Base-by-base conservation (phyloP, 2,113 vertebrate species). In the Panthera leo region DNA sequence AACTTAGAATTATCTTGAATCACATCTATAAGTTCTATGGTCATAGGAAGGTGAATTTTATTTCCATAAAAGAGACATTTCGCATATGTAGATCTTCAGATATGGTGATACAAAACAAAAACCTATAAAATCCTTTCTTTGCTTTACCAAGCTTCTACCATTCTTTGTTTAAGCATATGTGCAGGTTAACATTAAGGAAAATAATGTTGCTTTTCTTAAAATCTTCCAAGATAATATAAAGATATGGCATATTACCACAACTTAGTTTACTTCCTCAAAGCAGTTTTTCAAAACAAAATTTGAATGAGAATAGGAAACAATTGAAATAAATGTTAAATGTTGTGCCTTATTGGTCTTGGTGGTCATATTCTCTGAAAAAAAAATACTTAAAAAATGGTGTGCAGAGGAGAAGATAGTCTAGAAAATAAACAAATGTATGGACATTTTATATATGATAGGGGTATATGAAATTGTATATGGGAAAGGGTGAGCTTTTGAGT, bases 11-110 rank as follows among this genome's bases (percentile, higher is more conserved):
- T 73, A 67, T 70, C 65, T 67, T 70, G 79, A 97, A 92, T 87
- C 89, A 95, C 31, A 94, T 85, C 96, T 76, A 65, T 42, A 63
- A 91, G 94, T 89, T 84, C 85, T 97, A 94, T 98, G 91, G 68
- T 92, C 34, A 85, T 0, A 65, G 7, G 3, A 4, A 25, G 36
- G 11, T 31, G 31, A 65, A 19, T 94, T 63, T 68, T 83, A 82
- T 42, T 85, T 0, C 16, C 10, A 13, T 39, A 63, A 39, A 86
- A 71, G 15, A 58, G 53, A 80, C 0, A 53, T 67, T 87, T 94
- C 89, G 93, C 70, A 94, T 79, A 94, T 96, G 83, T 79, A 82
- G 84, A 90, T 45, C 27, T 67, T 80, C 63, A 95, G 12, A 67
- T 65, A 29, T 14, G 0, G 9, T 86, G 34, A 65, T 19, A 55